A percentile compares a stretch with the other conserved stretches of the same genome.
phyloP scores from a whole-genome alignment of 2,113 vertebrate genomes.

The Crotalus tigris region DNA sequence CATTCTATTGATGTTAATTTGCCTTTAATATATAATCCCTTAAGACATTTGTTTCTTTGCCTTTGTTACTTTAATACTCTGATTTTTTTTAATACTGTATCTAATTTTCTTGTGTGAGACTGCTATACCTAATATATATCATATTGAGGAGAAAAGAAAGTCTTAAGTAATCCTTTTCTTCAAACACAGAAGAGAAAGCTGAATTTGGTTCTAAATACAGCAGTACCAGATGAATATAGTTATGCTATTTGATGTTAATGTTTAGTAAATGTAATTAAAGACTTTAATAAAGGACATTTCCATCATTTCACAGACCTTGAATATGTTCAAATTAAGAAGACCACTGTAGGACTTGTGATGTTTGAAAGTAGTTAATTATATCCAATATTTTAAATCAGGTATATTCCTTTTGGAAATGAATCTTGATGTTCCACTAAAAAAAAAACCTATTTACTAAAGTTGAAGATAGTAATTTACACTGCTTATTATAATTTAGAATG shows the following conservation, averaged over 20 bases:
- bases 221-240: not conserved
- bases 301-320: not conserved
- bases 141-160: not conserved
- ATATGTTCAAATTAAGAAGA: not conserved
- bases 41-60: not conserved
- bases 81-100: not conserved
- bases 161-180: not conserved
- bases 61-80: not conserved
- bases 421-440: not conserved
- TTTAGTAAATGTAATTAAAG: not conserved
- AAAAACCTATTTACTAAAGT: not conserved
- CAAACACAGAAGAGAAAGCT: not conserved
- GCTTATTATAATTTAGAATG: not conserved
- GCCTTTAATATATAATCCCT: not conserved
- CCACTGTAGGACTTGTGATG: not conserved
- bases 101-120: not conserved
- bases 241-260: not conserved
- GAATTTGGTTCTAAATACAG: not conserved
- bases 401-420: not conserved
- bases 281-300: not conserved
- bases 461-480: not conserved
- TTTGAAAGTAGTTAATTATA: not conserved
- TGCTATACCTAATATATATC: not conserved
- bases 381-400: not conserved
- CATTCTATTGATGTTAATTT: not conserved